Evolutionary conservation across 2,888 invertebrate species (phyloP).

Genomic region (Drosophila affinis): DNA sequence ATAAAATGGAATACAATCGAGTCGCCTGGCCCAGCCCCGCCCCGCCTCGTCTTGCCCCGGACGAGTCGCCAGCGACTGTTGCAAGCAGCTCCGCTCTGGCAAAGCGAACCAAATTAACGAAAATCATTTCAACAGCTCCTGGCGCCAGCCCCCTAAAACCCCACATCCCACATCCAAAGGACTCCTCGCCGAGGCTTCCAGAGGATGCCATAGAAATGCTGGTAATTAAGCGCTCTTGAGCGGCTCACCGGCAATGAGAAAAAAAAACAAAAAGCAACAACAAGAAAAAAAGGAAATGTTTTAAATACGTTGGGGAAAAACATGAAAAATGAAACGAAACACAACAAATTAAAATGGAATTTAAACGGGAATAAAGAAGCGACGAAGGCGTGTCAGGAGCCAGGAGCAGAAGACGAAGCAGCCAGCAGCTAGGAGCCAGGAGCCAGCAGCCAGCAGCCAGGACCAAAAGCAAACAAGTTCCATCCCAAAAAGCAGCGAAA

Average conservation of each 20-base stretch:
- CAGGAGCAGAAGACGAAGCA: conserved; percentile 23
- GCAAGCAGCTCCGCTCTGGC: conserved; percentile 8
- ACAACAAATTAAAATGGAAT: conserved; percentile 72
- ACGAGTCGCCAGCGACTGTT: conserved; percentile 22
- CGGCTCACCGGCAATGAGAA: conserved; percentile 34
- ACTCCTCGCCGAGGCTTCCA: conserved; percentile 26
- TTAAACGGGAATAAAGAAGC: conserved; percentile 47
- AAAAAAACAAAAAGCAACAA: conserved; percentile 12
- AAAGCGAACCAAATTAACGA: conserved; percentile 46
- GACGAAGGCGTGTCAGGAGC: conserved; percentile 19
- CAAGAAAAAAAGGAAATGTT: conserved; percentile 13
- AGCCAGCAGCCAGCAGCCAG: conserved; percentile 6
- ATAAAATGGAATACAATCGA: conserved; percentile 39
- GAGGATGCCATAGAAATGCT: conserved; percentile 60
- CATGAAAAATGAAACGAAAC: conserved; percentile 36
- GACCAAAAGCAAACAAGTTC: conserved; percentile 61
- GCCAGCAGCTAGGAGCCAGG: conserved; percentile 7
- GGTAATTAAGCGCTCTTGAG: conserved; percentile 69
- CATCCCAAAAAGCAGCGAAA: conserved; percentile 42
- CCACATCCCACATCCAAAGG: conserved; percentile 16
- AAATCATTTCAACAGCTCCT: conserved; percentile 57
- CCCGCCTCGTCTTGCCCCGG: not conserved
- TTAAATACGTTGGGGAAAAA: conserved; percentile 3
- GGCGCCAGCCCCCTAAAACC: conserved; percentile 17
- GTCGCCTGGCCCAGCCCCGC: not conserved